These are phyloP conservation scores for Hyphantria cunea DNA, from an alignment of 1,140 invertebrate species.

Conservation along the genomic window DNA sequence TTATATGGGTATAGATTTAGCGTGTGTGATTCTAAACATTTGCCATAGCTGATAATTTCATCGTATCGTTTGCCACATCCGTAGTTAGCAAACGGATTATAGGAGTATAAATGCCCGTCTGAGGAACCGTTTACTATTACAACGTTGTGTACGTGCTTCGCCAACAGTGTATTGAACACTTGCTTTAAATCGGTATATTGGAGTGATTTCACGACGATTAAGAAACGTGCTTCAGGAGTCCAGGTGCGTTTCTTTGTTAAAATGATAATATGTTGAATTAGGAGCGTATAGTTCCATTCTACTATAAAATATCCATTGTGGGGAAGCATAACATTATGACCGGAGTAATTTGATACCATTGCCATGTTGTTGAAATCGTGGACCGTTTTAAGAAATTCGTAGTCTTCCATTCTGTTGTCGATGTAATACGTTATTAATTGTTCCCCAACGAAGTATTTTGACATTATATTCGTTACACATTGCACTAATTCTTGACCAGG, in stretches of 20 bases:
- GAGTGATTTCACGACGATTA: conserved; percentile 1
- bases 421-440: conserved; percentile 3
- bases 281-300: neutral
- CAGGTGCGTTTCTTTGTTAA: neutral
- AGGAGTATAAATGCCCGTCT: conserved; percentile 43
- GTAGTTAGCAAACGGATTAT: conserved; percentile 57
- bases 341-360: conserved; percentile 8
- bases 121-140: conserved; percentile 37
- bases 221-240: conserved; percentile 7
- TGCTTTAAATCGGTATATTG: neutral
- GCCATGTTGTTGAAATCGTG: neutral
- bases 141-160: conserved; percentile 41
- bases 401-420: neutral
- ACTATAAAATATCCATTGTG: neutral
- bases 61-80: conserved; percentile 44
- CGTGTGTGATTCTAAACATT: conserved; percentile 12
- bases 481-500: neutral
- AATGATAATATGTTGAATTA: neutral
- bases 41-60: conserved; percentile 31
- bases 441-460: conserved; percentile 7
- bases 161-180: conserved; percentile 19
- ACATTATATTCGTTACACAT: conserved; percentile 6
- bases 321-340: neutral
- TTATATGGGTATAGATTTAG: conserved; percentile 1
- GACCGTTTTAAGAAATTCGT: conserved; percentile 9